A percentile compares a stretch with the other conserved stretches of the same genome.
Evolutionary conservation across 2,113 vertebrate species (phyloP).

Genomic region (Plestiodon gilberti): DNA sequence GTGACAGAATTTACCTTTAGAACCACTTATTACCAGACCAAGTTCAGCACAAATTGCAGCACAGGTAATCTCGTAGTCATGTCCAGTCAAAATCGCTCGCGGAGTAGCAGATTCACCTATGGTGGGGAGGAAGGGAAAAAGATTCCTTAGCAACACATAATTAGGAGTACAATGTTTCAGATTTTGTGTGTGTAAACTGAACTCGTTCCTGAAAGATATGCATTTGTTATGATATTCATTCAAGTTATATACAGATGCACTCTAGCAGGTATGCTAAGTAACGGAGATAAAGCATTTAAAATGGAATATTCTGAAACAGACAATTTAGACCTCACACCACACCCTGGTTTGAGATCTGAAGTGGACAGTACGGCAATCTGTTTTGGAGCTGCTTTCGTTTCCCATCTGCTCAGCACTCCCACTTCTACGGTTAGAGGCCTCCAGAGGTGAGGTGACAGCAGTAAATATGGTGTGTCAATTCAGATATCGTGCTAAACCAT

Average conservation of each 20-base stretch:
- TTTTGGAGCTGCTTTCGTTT: too few species aligned
- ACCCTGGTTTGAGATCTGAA: not conserved
- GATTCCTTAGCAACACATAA: constrained; percentile 24
- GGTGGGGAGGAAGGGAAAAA: constrained; percentile 39
- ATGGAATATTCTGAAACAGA: not conserved
- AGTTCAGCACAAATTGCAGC: constrained; percentile 93
- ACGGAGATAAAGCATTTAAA: not conserved
- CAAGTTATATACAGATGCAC: not conserved
- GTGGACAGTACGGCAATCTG: not conserved
- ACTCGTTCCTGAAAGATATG: not conserved
- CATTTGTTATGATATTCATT: not conserved
- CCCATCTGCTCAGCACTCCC: too few species aligned
- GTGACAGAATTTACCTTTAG: constrained; percentile 83
- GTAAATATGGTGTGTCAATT: not conserved
- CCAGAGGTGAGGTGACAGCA: too few species aligned
- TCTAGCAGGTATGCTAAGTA: rapidly evolving
- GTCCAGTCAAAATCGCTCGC: constrained; percentile 92
- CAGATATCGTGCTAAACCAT: not conserved
- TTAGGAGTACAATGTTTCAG: not conserved
- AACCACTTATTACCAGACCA: constrained; percentile 94
- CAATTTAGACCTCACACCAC: not conserved
- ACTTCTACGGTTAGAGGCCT: not conserved
- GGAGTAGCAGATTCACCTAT: constrained; percentile 89
- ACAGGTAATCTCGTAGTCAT: constrained; percentile 94
- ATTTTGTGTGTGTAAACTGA: not conserved